Evolutionary conservation across 2,888 invertebrate species (phyloP), one percentile per base, ranked within the genome.

Genomic region (Zhengitettix transpicula): DNA sequence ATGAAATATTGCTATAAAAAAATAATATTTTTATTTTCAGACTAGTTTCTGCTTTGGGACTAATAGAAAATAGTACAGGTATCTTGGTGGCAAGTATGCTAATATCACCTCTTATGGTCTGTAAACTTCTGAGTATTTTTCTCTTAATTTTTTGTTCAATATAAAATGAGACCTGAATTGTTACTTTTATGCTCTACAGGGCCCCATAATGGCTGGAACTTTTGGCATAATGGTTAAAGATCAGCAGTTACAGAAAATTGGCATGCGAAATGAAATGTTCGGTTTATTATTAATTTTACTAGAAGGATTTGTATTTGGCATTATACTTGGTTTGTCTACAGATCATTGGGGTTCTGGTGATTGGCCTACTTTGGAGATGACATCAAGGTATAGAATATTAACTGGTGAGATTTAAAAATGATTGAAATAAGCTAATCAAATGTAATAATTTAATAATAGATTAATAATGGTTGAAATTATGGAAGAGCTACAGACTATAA

Each of bases 51-150:
- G 83, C 83, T 2, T 76, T 88, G 64, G 88, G 88, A 1, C 72
- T 89, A 61, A 78, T 83, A 10, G 88, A 88, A 69, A 81, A 85
- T 69, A 87, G 84, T 64, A 83, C 84, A 9, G 83, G 88, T 11
- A 79, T 83, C 60, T 73, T 89, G 52, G 84, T 88, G 9, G 87
- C 87, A 57, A 87, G 87, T 68, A 88, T 89, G 87, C 77, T 89
- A 16, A 85, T 89, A 60, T 88, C 87, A 0, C 88, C 88, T 0
- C 75, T 89, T 52, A 87, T 88, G 87, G 85, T 85, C 71, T 71
- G 68, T 58, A 16, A 41, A 52, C 11, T 28, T 28, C 28, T 28
- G 28, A 28, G 3, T 5, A 7, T 28, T 28, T 28, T 7, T 28
- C 28, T 28, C 58, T 51, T 40, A 15, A 41, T 58, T 58, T 58